These are phyloP conservation scores for Strix aluco DNA, from an alignment of 2,113 vertebrate species.

Conservation along the genomic window DNA sequence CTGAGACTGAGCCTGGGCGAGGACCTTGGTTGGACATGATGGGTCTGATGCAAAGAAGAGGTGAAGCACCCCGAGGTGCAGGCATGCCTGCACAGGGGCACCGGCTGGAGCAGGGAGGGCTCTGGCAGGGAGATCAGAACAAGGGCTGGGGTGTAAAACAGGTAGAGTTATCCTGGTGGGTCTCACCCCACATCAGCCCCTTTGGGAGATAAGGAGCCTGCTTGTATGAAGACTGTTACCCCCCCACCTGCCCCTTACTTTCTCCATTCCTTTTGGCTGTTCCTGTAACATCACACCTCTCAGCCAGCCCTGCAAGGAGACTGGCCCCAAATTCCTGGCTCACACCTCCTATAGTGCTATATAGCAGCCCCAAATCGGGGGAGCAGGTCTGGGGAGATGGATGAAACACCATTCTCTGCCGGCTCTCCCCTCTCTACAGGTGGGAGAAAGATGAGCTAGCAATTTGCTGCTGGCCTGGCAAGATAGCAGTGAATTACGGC, in stretches of 20 bases:
- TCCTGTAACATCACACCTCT: background rate
- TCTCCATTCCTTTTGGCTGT: background rate
- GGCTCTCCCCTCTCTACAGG: slow-evolving; percentile 13
- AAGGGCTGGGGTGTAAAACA: background rate
- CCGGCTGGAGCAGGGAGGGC: background rate
- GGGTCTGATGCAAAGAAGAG: background rate
- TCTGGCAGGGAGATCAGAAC: background rate
- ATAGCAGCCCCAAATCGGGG: background rate
- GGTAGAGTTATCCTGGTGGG: background rate
- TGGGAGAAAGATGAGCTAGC: slow-evolving; percentile 63
- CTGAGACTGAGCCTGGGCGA: background rate
- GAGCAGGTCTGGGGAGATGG: background rate
- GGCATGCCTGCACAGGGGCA: background rate
- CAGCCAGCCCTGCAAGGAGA: background rate
- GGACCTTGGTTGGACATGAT: background rate
- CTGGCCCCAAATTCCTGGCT: background rate
- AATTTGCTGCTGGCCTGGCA: slow-evolving; percentile 56
- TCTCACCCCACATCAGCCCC: background rate
- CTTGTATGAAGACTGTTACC: background rate
- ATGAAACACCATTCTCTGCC: background rate
- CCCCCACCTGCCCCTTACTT: background rate
- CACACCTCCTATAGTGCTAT: background rate
- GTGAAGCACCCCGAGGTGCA: background rate
- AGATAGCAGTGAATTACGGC: slow-evolving; percentile 34
- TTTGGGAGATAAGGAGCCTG: fast-evolving